These are phyloP conservation scores for Drosophila fuyamai DNA, from an alignment of 1,140 invertebrate species.

Conservation along the genomic window DNA sequence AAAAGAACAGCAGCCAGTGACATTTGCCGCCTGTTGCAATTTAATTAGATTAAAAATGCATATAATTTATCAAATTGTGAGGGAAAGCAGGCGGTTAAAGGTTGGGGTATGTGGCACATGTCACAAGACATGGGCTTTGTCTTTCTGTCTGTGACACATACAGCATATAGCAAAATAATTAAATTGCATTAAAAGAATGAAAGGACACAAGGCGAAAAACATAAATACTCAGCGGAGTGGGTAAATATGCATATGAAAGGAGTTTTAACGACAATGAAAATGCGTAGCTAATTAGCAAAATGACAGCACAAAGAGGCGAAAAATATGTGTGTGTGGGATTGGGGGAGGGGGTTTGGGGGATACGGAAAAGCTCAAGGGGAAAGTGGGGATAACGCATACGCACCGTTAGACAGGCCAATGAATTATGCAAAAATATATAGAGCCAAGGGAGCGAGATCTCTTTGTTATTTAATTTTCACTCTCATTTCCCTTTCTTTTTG, in stretches of 20 bases:
- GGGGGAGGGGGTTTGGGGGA: too few relatives aligned
- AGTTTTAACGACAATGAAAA: slow-evolving; percentile 66
- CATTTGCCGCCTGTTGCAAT: slow-evolving; percentile 55
- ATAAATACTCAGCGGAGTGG: slow-evolving; percentile 40
- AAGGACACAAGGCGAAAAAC: slow-evolving; percentile 4
- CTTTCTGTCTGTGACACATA: slow-evolving; percentile 26
- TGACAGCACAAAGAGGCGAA: slow-evolving; percentile 63
- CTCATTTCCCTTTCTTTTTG: slow-evolving; percentile 6
- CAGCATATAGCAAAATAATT: slow-evolving; percentile 65
- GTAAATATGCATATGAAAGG: slow-evolving; percentile 80
- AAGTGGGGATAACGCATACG: slow-evolving; percentile 63
- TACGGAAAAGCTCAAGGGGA: slow-evolving; percentile 3
- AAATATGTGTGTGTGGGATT: not conserved
- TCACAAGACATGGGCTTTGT: slow-evolving; percentile 62
- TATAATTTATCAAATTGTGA: slow-evolving; percentile 68
- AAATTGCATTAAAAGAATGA: slow-evolving; percentile 70
- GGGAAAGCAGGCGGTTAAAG: not conserved
- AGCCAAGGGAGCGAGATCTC: slow-evolving; percentile 27
- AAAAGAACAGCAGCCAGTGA: slow-evolving; percentile 39
- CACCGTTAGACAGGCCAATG: slow-evolving; percentile 80
- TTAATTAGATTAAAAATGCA: slow-evolving; percentile 77
- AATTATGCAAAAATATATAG: slow-evolving; percentile 75
- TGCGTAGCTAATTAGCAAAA: slow-evolving; percentile 78
- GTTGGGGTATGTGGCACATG: slow-evolving; percentile 31
- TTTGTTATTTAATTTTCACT: slow-evolving; percentile 70